Evolutionary conservation across 2,888 invertebrate genomes (phyloP).

Genomic region (Tholera decimalis): DNA sequence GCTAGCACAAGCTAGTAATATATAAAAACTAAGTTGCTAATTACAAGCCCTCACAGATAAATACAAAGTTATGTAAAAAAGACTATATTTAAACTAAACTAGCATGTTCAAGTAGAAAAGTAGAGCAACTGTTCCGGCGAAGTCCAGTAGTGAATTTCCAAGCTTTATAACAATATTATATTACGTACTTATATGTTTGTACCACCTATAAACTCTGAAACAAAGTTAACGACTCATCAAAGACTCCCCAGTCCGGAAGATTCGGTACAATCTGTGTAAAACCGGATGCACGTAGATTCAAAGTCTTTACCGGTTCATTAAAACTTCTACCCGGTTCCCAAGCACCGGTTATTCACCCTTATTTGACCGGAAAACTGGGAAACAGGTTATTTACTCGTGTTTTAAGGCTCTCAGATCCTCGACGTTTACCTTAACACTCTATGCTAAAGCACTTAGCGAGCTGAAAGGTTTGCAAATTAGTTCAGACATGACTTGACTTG

Average conservation of each 20-base stretch:
- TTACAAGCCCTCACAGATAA: too few species aligned
- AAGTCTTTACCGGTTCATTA: constrained; percentile 58
- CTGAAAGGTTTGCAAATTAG: constrained; percentile 19
- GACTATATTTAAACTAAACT: too few species aligned
- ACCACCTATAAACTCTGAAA: constrained; percentile 13
- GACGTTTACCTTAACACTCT: background rate
- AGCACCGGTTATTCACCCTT: constrained; percentile 48
- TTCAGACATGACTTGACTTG: background rate
- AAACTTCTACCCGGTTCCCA: constrained; percentile 46
- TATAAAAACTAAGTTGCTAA: too few species aligned
- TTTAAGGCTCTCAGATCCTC: constrained; percentile 20
- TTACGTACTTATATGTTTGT: too few species aligned
- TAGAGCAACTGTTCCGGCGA: too few species aligned
- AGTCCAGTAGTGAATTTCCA: too few species aligned
- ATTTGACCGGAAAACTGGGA: constrained; percentile 52
- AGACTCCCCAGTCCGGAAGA: constrained; percentile 5
- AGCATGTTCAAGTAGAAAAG: too few species aligned
- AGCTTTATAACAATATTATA: too few species aligned
- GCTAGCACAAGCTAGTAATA: too few species aligned
- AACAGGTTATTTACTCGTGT: constrained; percentile 45
- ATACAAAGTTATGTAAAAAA: too few species aligned
- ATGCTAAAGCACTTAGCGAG: constrained; percentile 7
- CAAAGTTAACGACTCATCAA: constrained; percentile 30
- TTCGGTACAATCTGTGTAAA: constrained; percentile 34
- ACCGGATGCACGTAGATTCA: constrained; percentile 44